Evolutionary conservation across 2,888 invertebrate species (phyloP), one percentile per base, ranked within the genome.

Genomic region (Drosophila formosana): DNA sequence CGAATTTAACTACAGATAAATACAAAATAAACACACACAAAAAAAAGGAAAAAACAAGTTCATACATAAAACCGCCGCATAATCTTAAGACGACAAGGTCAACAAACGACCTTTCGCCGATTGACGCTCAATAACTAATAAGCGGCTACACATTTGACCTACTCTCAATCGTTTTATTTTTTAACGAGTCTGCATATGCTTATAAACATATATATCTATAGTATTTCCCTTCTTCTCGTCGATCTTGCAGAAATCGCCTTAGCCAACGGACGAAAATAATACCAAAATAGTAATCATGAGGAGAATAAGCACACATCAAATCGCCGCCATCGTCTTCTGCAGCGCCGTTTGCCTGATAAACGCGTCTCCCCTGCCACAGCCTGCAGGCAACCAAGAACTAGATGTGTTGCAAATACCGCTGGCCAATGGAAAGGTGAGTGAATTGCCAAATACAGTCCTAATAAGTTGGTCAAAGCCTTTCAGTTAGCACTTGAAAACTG

Each of bases 401-500:
- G 92, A 92, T 78, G 81, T 92, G 55, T 77, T 92, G 62, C 92
- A 92, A 77, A 92, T 92, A 72, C 92, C 92, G n/a, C 82, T 92
- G n/a, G 77, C 82, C 50, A 88, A 91, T 83, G 91, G 90, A 81
- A 92, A 92, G 92, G 92, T 92, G 84, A 92, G 92, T 55, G 18
- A 18, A 18, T 18, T 18, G 18, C 32, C n/a, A 1, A 11, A 2
- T 2, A 4, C 11, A 9, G 11, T 11, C 9, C 34, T 34, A 5
- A 34, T 34, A 37, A 37, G 37, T 37, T 37, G 37, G n/a, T 37
- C 37, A 37, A 37, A 37, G 37, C n/a, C 4, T 34, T 34, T 34
- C 34, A 11, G 11, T 37, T 37, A 37, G 37, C 37, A 37, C 37
- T 37, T 37, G 37, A 37, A 37, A 37, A 37, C 2, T n/a, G 37